Conservation (phyloP, 2,113 vertebrate species). For the Macroglossus sobrinus region DNA sequence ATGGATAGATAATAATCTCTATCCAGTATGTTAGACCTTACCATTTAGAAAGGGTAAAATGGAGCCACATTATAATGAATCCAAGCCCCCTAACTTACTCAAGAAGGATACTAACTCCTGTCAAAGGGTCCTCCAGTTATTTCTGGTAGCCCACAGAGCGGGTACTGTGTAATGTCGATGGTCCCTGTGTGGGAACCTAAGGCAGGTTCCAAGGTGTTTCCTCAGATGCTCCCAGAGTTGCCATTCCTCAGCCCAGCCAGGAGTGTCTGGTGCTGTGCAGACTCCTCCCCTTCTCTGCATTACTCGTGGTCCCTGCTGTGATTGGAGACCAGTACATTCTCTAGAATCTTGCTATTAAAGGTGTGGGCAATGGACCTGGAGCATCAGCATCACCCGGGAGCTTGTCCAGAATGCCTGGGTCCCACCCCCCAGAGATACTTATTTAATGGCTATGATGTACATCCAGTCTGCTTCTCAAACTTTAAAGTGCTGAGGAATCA, state of each 20-base stretch:
- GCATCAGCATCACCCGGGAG: background rate
- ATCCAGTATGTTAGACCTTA: background rate
- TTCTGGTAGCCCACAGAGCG: background rate
- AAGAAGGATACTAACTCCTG: background rate
- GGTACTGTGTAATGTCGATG: background rate
- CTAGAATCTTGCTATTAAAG: background rate
- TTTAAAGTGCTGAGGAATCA: background rate
- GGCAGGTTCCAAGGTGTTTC: too few relatives aligned
- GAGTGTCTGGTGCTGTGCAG: too few relatives aligned
- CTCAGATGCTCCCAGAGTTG: background rate
- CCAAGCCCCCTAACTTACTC: background rate
- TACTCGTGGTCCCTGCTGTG: background rate
- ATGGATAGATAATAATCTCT: background rate
- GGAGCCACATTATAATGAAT: background rate
- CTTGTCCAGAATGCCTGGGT: background rate
- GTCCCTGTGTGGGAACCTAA: background rate
- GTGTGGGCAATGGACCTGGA: background rate
- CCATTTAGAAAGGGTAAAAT: background rate
- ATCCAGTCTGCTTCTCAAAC: background rate
- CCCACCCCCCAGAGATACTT: background rate
- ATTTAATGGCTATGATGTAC: background rate
- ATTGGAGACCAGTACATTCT: background rate
- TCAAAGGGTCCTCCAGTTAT: background rate
- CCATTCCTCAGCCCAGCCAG: background rate
- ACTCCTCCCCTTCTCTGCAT: accelerated